Evolutionary conservation across 2,888 invertebrate species (phyloP).

Genomic region (Rugalucina vietnamica): DNA sequence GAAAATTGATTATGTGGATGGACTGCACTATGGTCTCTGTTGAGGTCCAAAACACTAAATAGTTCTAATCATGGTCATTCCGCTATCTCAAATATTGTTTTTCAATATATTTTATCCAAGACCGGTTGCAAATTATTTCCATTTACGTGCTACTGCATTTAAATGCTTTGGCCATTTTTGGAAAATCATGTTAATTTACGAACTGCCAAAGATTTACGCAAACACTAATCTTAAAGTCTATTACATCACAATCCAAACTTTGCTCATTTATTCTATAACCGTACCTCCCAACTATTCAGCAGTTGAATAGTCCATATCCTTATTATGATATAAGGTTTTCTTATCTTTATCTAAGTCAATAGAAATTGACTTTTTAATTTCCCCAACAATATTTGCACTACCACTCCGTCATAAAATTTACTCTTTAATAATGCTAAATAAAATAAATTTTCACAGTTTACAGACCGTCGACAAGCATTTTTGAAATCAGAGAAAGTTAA

Average conservation of each 20-base stretch:
- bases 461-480: constrained; percentile 42
- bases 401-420: constrained; percentile 32
- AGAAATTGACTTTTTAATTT: constrained; percentile 37
- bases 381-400: constrained; percentile 46
- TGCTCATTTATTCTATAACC: background rate
- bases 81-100: no score
- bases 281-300: background rate
- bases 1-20: no score
- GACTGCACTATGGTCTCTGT: no score
- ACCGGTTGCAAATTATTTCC: no score
- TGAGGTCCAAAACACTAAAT: no score
- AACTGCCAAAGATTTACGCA: background rate
- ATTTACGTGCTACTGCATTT: background rate
- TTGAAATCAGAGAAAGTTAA: constrained; percentile 34
- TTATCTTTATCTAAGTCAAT: constrained; percentile 15
- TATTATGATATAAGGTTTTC: constrained; percentile 19
- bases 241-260: background rate
- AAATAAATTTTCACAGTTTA: constrained; percentile 53
- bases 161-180: background rate
- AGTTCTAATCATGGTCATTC: no score
- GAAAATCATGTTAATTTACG: background rate
- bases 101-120: no score
- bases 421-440: constrained; percentile 42
- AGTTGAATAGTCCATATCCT: background rate
- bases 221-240: background rate